Conservation (phyloP, 2,113 vertebrate species). For the Gobiocypris rarus region DNA sequence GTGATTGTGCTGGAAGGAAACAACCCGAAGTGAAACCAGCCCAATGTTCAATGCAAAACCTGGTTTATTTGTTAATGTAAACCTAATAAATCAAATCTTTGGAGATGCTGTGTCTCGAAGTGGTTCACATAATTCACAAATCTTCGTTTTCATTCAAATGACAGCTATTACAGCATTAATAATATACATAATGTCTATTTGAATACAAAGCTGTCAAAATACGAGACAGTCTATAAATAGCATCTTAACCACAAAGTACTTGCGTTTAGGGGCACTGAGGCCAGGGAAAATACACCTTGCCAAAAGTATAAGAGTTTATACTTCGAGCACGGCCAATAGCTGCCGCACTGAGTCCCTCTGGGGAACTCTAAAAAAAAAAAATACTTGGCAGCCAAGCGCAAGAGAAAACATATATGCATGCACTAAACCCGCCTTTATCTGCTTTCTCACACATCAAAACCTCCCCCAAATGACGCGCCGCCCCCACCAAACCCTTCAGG, state of each 20-base stretch:
- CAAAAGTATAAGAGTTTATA: conserved; percentile 66
- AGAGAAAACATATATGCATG: conserved; percentile 41
- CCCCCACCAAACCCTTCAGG: conserved; percentile 62
- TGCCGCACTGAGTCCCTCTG: conserved; percentile 72
- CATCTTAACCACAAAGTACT: conserved; percentile 70
- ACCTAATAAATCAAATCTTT: not conserved
- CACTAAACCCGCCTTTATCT: conserved; percentile 60
- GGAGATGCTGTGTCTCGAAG: not conserved
- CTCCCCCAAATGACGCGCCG: conserved; percentile 60
- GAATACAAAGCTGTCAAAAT: conserved; percentile 11
- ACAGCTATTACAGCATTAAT: not conserved
- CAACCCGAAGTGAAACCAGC: not conserved
- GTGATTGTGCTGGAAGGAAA: not conserved
- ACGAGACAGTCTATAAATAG: conserved; percentile 69
- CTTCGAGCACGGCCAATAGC: conserved; percentile 65
- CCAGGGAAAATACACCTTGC: conserved; percentile 59
- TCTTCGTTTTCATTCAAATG: not conserved
- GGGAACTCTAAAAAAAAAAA: conserved; percentile 59
- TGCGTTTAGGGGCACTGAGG: conserved; percentile 67
- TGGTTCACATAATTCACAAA: no score
- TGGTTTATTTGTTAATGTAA: not conserved
- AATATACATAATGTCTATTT: not conserved
- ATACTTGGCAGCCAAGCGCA: conserved; percentile 39
- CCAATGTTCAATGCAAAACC: not conserved
- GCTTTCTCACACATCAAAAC: conserved; percentile 52